These are phyloP conservation scores for Carabus problematicus DNA, from an alignment of 2,888 invertebrate genomes.

Conservation along the genomic window DNA sequence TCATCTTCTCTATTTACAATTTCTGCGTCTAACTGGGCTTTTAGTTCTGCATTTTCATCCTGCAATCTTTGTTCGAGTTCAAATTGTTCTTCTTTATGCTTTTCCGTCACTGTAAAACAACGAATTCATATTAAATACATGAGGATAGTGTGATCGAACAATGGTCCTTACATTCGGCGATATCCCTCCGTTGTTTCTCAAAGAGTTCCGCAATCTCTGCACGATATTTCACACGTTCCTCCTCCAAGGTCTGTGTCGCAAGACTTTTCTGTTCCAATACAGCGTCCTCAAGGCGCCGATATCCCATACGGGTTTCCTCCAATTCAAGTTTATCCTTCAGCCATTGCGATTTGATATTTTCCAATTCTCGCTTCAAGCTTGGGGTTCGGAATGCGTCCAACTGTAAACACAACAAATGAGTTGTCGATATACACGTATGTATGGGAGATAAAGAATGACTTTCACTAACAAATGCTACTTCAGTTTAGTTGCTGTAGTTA, in stretches of 20 bases:
- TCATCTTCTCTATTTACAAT: conserved; percentile 39
- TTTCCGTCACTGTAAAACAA: conserved; percentile 54
- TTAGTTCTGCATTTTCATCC: conserved; percentile 50
- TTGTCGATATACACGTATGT: too few relatives aligned
- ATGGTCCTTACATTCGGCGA: conserved; percentile 53
- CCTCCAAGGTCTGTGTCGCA: conserved; percentile 55
- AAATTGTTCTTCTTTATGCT: conserved; percentile 50
- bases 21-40: conserved; percentile 45
- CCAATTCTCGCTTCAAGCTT: conserved; percentile 60
- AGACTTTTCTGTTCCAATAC: conserved; percentile 57
- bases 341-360: conserved; percentile 60
- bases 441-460: too few relatives aligned
- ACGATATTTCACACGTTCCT: conserved; percentile 53
- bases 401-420: conserved; percentile 53
- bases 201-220: conserved; percentile 53
- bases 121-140: neutral
- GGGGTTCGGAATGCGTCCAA: conserved; percentile 69
- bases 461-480: too few relatives aligned
- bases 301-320: conserved; percentile 58
- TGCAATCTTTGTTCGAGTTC: conserved; percentile 52
- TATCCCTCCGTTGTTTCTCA: conserved; percentile 52
- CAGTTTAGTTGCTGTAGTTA: neutral
- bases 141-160: neutral
- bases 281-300: conserved; percentile 56
- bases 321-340: conserved; percentile 59